Evolutionary conservation across 2,797 vertebrate species (phyloP), one percentile per base, ranked within the genome.

Genomic region (Hydrocynus forskahlii): DNA sequence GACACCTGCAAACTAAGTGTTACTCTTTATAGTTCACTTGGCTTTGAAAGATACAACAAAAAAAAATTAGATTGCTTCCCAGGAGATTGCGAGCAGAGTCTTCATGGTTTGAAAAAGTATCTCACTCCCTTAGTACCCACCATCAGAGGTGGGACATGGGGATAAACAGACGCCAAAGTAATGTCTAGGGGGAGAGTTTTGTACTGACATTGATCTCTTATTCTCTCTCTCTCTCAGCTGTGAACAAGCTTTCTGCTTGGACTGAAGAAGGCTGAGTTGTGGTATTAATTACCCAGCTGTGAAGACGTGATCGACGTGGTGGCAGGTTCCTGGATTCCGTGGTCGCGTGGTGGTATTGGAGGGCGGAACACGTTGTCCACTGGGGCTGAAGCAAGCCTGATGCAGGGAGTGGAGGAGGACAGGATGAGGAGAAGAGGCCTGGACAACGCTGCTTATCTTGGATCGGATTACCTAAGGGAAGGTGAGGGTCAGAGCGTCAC

Each of bases 221-320:
- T 19, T 70, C 73, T n/a, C 17, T 69, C 67, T 69, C 67, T 77
- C 52, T 64, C 74, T 78, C 23, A 21, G 60, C 59, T 55, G 69
- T 62, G 29, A 69, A 74, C 52, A 50, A 38, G 50, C 45, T 45
- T 14, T 45, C 52, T 50, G 68, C 38, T 21, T 12, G 16, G 67
- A 25, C 43, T 74, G 8, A 70, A 60, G 23, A 35, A 3, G 0
- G 7, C 40, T 60, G 60, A 13, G 68, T 70, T 29, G 71, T 68
- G 71, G 50, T 64, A 48, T 68, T 86, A 92, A 79, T 92, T 93
- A 95, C 94, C 93, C 93, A 94, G 92, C 87, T 92, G 93, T 90
- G 93, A 95, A 92, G 94, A 93, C 89, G 93, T 94, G 94, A 94
- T 90, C 83, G 93, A 94, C 88, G 92, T 92, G 89, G 89, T 89